Conservation (phyloP, 2,113 vertebrate genomes). For the Alethe diademata region DNA sequence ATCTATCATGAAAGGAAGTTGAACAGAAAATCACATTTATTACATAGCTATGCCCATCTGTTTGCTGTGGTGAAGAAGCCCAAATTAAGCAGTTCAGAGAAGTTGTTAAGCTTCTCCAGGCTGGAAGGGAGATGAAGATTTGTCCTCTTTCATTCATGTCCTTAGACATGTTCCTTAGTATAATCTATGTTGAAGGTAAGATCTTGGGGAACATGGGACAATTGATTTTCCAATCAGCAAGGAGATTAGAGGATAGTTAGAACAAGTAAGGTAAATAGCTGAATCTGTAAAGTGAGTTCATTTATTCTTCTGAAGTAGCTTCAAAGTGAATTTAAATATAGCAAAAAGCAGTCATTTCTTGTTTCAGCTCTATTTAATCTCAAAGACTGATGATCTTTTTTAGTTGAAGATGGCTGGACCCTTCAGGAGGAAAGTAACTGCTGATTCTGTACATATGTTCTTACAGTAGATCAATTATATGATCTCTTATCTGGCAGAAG, state of each 20-base stretch:
- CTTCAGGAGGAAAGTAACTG: background rate
- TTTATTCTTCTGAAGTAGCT: slow-evolving; percentile 32
- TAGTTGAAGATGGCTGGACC: background rate
- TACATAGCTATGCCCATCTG: background rate
- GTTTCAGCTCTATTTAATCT: slow-evolving; percentile 19
- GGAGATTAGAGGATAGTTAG: background rate
- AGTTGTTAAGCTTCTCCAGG: background rate
- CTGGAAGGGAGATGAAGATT: background rate
- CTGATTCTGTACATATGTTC: background rate
- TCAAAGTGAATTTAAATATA: slow-evolving; percentile 45
- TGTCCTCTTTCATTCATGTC: background rate
- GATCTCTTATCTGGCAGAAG: background rate
- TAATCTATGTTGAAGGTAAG: background rate
- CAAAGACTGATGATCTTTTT: background rate
- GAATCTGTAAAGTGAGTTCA: background rate
- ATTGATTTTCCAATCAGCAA: slow-evolving; percentile 8
- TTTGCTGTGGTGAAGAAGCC: background rate
- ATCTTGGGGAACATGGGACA: background rate
- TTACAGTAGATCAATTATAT: background rate
- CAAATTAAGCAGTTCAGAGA: background rate
- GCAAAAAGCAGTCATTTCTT: slow-evolving; percentile 12
- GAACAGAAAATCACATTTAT: slow-evolving; percentile 23
- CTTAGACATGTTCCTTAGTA: background rate
- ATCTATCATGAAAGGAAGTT: background rate
- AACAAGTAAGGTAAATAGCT: slow-evolving; percentile 15